Evolutionary conservation across 2,797 vertebrate species (phyloP).

Genomic region (Streptopelia turtur): DNA sequence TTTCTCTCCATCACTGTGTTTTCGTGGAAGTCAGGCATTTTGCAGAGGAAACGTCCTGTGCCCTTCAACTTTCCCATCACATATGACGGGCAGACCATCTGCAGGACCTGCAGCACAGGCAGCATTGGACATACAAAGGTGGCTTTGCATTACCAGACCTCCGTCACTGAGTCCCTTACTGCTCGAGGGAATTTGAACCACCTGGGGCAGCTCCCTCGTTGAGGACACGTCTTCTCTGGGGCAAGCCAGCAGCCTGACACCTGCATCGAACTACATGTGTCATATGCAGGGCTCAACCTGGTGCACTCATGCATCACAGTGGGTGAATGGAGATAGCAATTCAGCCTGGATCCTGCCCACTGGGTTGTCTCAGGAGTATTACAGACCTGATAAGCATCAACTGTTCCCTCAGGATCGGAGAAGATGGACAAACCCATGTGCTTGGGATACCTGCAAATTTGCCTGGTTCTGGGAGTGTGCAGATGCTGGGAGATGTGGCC

Average conservation of each 20-base stretch:
- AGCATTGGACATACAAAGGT: fast-evolving
- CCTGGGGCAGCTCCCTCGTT: background rate
- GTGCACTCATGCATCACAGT: fast-evolving
- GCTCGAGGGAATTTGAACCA: background rate
- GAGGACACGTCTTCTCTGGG: background rate
- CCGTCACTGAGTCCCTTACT: background rate
- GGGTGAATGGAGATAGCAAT: background rate
- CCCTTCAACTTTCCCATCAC: background rate
- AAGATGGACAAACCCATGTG: background rate
- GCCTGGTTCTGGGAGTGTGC: background rate
- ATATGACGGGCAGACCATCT: background rate
- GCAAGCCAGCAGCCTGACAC: background rate
- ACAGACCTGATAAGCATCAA: background rate
- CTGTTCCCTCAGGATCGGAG: background rate
- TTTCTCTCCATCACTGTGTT: background rate
- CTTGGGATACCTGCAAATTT: background rate
- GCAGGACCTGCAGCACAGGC: background rate
- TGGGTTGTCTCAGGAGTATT: background rate
- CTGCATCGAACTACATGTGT: fast-evolving
- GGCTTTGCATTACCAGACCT: background rate
- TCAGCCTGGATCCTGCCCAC: background rate
- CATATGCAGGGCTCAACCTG: fast-evolving
- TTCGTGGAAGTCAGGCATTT: background rate
- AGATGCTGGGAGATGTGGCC: background rate
- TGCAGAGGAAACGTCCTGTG: background rate